Percentiles rank a stretch among this genome's conserved stretches.
phyloP scores from a whole-genome alignment of 2,888 invertebrate species.

The Epirrhoe tristata region DNA sequence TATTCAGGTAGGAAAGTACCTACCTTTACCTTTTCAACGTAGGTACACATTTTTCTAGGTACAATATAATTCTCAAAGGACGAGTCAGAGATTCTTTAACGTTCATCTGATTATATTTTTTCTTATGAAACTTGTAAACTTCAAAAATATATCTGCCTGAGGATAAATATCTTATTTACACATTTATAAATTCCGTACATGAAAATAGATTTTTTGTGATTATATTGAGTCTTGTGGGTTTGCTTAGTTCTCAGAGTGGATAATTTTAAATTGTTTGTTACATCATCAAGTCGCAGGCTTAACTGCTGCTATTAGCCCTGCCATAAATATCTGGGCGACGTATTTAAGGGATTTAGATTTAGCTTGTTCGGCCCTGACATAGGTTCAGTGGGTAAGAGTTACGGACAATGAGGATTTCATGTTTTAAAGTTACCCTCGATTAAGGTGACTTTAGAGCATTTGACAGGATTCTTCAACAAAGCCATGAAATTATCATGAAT shows the following conservation, averaged over 20 bases:
- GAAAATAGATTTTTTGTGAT: background rate
- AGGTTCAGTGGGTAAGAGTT: constrained; percentile 69
- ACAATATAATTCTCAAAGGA: constrained; percentile 73
- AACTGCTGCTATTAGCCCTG: constrained; percentile 76
- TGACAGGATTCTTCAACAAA: constrained; percentile 27
- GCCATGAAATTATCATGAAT: no score
- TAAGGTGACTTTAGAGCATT: constrained; percentile 42
- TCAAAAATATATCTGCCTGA: constrained; percentile 8
- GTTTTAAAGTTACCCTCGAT: constrained; percentile 57
- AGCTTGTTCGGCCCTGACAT: constrained; percentile 76
- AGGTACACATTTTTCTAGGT: constrained; percentile 60
- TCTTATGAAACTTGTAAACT: constrained; percentile 46
- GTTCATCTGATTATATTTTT: constrained; percentile 71
- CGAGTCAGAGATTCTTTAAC: constrained; percentile 69
- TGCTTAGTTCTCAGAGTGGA: background rate
- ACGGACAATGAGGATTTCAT: constrained; percentile 58
- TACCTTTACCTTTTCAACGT: constrained; percentile 64
- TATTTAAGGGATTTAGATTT: constrained; percentile 80
- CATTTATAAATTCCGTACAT: background rate
- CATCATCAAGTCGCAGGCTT: constrained; percentile 65
- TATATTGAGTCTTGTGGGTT: background rate
- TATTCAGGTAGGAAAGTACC: constrained; percentile 51
- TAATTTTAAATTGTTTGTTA: constrained; percentile 52
- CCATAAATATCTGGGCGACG: constrained; percentile 81
- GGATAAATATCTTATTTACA: background rate